Base-by-base conservation (phyloP, 2,888 invertebrate species). In the Spicauda simplicius region DNA sequence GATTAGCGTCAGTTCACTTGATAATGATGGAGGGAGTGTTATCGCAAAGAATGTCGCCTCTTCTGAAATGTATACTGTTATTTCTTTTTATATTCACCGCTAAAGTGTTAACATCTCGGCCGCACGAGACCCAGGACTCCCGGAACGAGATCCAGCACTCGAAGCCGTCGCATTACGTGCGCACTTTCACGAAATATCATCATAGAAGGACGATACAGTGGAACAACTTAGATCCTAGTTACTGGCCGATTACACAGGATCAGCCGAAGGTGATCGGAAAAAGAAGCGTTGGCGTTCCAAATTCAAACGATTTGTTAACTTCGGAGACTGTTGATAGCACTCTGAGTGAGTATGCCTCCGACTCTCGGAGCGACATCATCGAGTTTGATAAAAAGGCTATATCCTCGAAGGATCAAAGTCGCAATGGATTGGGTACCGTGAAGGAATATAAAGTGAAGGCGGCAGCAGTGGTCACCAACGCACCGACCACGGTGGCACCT, bases 11-110 rank as follows among this genome's bases (percentile, higher is more conserved):
- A 16, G 16, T 62, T 41, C 19, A 18, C 3, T 12, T 11, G 20
- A 30, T 68, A 70, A 81, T 78, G 75, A 90, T 91, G 91, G 91
- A 92, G 77, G 85, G 82, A 66, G 79, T 91, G 69, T 78, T 93
- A 71, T 75, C 85, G 18, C 83, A 90, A 69, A 86, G 86, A 79
- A 84, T 90, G 57, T 87, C 90, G 68, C 92, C 93, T 61, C 73
- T 93, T 62, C 71, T 93, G n/a, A 93, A 93, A 77, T 92, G 91
- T 73, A 81, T 91, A 68, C 86, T 92, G 64, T 77, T 93, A 69
- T 92, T 92, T 75, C 76, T 93, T 50, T 91, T 93, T 76, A 91
- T 93, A 71, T 93, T 93, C 74, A 93, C 93, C 67, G 91, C 92
- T 8, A 91, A 91, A 80, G 92, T 92, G 2, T 73, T 93, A 19